phyloP scores from a whole-genome alignment of 2,888 invertebrate genomes.

The Amphipyra berbera region DNA sequence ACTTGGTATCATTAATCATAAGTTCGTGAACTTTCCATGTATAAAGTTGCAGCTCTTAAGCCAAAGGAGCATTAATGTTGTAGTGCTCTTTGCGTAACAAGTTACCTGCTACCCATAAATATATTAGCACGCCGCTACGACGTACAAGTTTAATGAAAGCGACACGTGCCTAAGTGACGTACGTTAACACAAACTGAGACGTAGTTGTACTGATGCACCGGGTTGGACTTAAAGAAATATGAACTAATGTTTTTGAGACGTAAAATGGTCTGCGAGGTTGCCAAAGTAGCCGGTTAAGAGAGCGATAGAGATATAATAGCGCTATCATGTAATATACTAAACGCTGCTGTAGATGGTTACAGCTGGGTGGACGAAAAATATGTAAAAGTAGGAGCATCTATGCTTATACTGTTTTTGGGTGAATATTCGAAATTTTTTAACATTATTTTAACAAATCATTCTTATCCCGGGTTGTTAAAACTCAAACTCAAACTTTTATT shows the following conservation, averaged over 20 bases:
- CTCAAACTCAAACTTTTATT: too few relatives aligned
- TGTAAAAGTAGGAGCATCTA: too few relatives aligned
- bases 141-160: conserved; percentile 70
- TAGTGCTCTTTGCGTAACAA: conserved; percentile 72
- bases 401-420: too few relatives aligned
- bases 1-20: conserved; percentile 74
- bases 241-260: not conserved
- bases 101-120: conserved; percentile 75
- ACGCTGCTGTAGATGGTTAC: too few relatives aligned
- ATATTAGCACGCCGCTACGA: conserved; percentile 67
- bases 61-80: conserved; percentile 76
- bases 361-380: too few relatives aligned
- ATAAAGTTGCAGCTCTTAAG: conserved; percentile 73
- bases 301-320: too few relatives aligned
- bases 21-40: conserved; percentile 70
- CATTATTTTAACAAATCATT: too few relatives aligned
- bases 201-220: conserved; percentile 30
- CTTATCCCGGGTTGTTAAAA: too few relatives aligned
- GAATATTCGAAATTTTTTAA: too few relatives aligned
- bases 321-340: too few relatives aligned
- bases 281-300: too few relatives aligned
- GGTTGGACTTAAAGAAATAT: conserved; percentile 13
- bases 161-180: conserved; percentile 61
- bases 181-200: conserved; percentile 44
- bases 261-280: too few relatives aligned